phyloP scores from a whole-genome alignment of 2,797 vertebrate species.

The Chelmon rostratus region DNA sequence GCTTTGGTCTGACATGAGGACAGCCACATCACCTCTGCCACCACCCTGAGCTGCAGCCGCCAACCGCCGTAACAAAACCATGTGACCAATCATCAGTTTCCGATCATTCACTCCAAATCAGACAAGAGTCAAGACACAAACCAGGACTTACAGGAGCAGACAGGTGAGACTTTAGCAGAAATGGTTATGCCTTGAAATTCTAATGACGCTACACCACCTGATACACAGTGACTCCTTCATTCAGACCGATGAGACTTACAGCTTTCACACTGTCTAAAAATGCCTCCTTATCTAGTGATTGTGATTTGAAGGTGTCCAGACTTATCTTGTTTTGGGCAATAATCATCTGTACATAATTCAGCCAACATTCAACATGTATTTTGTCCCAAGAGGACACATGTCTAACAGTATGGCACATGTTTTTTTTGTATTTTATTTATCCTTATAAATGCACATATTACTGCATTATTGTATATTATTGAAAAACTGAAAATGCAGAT shows the following conservation, averaged over 20 bases:
- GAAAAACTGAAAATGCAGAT: constrained; percentile 23
- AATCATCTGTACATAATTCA: background rate
- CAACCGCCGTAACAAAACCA: background rate
- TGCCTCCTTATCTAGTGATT: background rate
- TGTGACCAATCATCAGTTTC: background rate
- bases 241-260: background rate
- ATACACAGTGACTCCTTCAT: background rate
- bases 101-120: background rate
- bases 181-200: background rate
- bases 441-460: constrained; percentile 15
- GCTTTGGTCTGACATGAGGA: background rate
- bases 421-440: background rate
- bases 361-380: constrained; percentile 8
- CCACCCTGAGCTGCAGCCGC: background rate
- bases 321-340: background rate
- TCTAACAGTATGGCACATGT: constrained; percentile 1
- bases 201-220: background rate
- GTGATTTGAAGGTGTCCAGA: background rate
- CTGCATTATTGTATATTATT: constrained; percentile 4
- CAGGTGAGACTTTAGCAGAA: background rate
- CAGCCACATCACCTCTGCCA: background rate
- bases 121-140: background rate
- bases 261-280: background rate
- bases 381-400: background rate
- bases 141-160: background rate